Evolutionary conservation across 2,797 vertebrate species (phyloP).

Genomic region (Pangasius sanitwongsei): DNA sequence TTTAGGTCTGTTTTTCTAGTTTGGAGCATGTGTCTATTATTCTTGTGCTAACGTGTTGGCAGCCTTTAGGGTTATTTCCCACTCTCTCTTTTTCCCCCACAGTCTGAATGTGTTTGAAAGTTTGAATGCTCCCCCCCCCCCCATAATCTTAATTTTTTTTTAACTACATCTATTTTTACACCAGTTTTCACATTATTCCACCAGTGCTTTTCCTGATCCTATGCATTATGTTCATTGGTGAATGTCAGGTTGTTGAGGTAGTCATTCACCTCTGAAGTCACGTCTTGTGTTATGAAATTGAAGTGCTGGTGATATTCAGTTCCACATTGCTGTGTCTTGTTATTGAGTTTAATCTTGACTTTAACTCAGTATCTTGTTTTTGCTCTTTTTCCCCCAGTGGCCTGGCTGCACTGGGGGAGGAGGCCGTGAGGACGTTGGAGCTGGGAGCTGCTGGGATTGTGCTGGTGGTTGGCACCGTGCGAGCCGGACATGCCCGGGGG

Average conservation of each 20-base stretch:
- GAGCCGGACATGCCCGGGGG: constrained; percentile 96
- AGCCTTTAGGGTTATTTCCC: not conserved
- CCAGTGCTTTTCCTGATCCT: not conserved
- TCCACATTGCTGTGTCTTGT: not conserved
- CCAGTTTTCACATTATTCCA: not conserved
- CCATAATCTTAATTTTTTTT: not conserved
- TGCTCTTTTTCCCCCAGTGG: constrained; percentile 59
- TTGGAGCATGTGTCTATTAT: not conserved
- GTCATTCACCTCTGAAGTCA: not conserved
- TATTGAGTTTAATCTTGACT: not conserved
- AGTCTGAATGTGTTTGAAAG: not conserved
- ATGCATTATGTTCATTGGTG: not conserved
- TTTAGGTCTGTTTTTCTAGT: not conserved
- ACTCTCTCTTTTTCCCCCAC: not conserved
- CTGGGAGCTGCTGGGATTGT: constrained; percentile 78
- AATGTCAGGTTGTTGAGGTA: not conserved
- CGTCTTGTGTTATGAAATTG: not conserved
- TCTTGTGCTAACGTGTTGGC: not conserved
- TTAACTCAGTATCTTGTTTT: not conserved
- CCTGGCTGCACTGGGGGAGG: constrained; percentile 68
- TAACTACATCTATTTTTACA: not conserved
- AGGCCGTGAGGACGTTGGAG: constrained; percentile 73
- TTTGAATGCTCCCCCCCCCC: not conserved
- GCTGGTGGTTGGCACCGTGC: constrained; percentile 76
- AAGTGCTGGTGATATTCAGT: not conserved